These are phyloP conservation scores for Pholis gunnellus DNA, from an alignment of 2,113 vertebrate genomes.

Conservation along the genomic window DNA sequence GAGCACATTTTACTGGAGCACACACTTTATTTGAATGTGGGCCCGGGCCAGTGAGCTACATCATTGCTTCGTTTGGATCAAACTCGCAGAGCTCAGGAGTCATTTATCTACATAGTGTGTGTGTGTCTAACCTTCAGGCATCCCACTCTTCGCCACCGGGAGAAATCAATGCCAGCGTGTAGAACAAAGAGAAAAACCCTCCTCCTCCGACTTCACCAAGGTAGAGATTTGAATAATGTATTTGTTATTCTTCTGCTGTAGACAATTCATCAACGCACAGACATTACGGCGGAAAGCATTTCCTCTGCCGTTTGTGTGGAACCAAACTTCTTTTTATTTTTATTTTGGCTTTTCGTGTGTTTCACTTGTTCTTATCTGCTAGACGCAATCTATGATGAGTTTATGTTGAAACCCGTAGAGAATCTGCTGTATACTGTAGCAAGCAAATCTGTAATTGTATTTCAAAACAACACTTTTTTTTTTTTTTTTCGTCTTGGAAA, in stretches of 20 bases:
- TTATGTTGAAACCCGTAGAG: slow-evolving; percentile 8
- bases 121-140: slow-evolving; percentile 73
- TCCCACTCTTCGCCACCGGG: slow-evolving; percentile 56
- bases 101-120: slow-evolving; percentile 82
- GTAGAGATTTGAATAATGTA: slow-evolving; percentile 74
- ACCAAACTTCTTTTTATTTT: background rate
- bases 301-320: background rate
- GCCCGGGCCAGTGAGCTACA: slow-evolving; percentile 81
- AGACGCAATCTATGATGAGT: background rate
- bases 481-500: background rate
- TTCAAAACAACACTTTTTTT: background rate
- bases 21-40: slow-evolving; percentile 59
- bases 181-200: slow-evolving; percentile 65
- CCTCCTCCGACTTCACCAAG: slow-evolving; percentile 48
- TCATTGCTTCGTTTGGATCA: slow-evolving; percentile 84
- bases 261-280: slow-evolving; percentile 51
- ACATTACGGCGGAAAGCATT: background rate
- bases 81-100: slow-evolving; percentile 74
- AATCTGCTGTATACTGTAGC: background rate
- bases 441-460: slow-evolving; percentile 35
- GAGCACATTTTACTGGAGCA: slow-evolving; percentile 37
- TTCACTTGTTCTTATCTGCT: background rate
- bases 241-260: slow-evolving; percentile 49
- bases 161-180: slow-evolving; percentile 72
- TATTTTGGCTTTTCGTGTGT: background rate